Evolutionary conservation across 2,888 invertebrate genomes (phyloP), one percentile per base, ranked within the genome.

Genomic region (Empis stercorea): DNA sequence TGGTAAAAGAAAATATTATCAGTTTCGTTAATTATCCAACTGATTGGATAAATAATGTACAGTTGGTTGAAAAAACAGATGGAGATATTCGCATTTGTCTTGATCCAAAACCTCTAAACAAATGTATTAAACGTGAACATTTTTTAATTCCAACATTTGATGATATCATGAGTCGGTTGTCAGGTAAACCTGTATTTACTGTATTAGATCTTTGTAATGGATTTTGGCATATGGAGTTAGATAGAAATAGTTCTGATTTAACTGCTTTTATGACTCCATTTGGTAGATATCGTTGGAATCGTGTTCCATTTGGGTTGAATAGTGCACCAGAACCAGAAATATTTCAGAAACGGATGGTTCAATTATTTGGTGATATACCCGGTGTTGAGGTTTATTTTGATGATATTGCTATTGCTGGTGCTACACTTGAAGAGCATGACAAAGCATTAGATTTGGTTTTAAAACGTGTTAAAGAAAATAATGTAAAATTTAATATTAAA

Each of bases 301-400:
- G n/a, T n/a, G n/a, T n/a, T n/a, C n/a, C n/a, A n/a, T n/a, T n/a
- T n/a, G n/a, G n/a, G n/a, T n/a, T n/a, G n/a, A n/a, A n/a, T n/a
- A n/a, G n/a, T n/a, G n/a, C n/a, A n/a, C n/a, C n/a, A n/a, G n/a
- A n/a, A n/a, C n/a, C n/a, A n/a, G n/a, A n/a, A n/a, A 44, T 34
- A 15, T 48, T 46, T 23, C 43, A 44, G 23, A 46, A 46, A 36
- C 30, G 30, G 7, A 57, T 55, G 46, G 51, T 51, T 34, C 49
- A 44, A 10, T 50, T 56, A n/a, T 61, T 60, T 49, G 60, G 58
- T 15, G 57, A 57, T 36, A 60, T 61, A 20, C 51, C 55, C 15
- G 56, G 58, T 10, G 56, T 59, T n/a, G 46, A 54, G 11, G 46
- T 61, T 1, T 60, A 60, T 48, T 56, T 59, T 43, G 59, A 62